Evolutionary conservation across 1,140 invertebrate species (phyloP).

Genomic region (Cydia fagiglandana): DNA sequence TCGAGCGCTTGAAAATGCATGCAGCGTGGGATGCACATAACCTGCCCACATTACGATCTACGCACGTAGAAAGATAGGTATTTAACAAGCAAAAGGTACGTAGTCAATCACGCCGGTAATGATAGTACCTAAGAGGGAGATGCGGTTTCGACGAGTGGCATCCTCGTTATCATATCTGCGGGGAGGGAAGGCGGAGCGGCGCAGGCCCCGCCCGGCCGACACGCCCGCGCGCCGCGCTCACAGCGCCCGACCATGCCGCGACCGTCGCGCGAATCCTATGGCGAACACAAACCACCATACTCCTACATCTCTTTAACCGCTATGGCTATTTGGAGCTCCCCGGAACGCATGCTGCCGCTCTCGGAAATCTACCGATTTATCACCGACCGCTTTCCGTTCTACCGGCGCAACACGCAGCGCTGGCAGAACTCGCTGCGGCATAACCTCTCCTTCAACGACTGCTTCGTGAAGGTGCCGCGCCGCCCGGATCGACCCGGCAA

Average conservation of each 20-base stretch:
- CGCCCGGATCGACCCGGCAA: conserved; percentile 93
- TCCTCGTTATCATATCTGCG: conserved; percentile 72
- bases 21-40: conserved; percentile 14
- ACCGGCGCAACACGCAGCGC: conserved; percentile 80
- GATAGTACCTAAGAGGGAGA: conserved; percentile 61
- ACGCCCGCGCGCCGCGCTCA: conserved; percentile 39
- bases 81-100: conserved; percentile 69
- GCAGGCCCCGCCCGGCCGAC: conserved; percentile 37
- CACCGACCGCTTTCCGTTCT: conserved; percentile 95
- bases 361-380: conserved; percentile 96
- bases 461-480: conserved; percentile 96
- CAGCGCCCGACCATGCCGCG: conserved; percentile 87
- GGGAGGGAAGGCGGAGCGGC: conserved; percentile 41
- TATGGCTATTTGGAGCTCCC: conserved; percentile 97
- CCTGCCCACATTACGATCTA: conserved; percentile 20
- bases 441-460: conserved; percentile 96
- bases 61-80: conserved; percentile 37
- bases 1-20: neutral
- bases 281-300: conserved; percentile 97
- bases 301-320: conserved; percentile 98
- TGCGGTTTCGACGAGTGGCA: conserved; percentile 64
- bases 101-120: conserved; percentile 73
- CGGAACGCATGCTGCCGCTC: conserved; percentile 96
- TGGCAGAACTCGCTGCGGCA: conserved; percentile 90
- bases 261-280: conserved; percentile 94